Percentiles rank a stretch among this genome's conserved stretches.
Conservation (phyloP, 2,113 vertebrate genomes). For the Maccullochella peelii region DNA sequence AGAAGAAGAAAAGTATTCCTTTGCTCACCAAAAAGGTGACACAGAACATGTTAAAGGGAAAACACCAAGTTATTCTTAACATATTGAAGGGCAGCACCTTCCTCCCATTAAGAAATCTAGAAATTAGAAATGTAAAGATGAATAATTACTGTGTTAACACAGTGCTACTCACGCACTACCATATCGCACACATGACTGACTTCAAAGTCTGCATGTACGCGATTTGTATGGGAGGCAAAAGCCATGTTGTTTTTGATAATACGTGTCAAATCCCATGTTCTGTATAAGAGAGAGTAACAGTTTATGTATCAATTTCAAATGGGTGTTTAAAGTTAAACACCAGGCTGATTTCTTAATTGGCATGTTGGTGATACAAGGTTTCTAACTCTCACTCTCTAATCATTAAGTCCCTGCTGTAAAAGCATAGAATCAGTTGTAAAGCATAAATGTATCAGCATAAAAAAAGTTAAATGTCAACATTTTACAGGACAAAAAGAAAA, state of each 20-base stretch:
- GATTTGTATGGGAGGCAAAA: conserved; percentile 14
- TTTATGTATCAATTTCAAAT: not conserved
- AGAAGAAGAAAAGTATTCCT: conserved; percentile 9
- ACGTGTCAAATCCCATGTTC: not conserved
- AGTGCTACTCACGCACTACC: conserved; percentile 10
- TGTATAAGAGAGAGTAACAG: not conserved
- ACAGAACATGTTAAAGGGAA: not conserved
- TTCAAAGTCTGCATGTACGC: conserved; percentile 32
- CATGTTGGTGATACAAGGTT: not conserved
- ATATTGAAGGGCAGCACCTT: not conserved
- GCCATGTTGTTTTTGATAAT: conserved; percentile 7
- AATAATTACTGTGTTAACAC: conserved; percentile 39
- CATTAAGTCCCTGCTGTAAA: not conserved
- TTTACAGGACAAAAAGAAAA: not conserved
- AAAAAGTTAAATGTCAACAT: not conserved
- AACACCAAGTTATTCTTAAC: not conserved
- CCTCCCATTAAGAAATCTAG: not conserved
- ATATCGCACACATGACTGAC: conserved; percentile 43
- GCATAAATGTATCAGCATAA: not conserved
- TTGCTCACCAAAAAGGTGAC: conserved; percentile 23
- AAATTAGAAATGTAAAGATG: conserved; percentile 29
- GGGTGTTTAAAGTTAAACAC: not conserved
- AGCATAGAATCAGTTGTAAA: not conserved
- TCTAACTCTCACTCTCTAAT: not conserved
- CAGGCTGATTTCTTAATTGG: not conserved